A percentile compares a stretch with the other conserved stretches of the same genome.
Conservation (phyloP, 1,140 invertebrate species). For the Drosophila micromelanica region DNA sequence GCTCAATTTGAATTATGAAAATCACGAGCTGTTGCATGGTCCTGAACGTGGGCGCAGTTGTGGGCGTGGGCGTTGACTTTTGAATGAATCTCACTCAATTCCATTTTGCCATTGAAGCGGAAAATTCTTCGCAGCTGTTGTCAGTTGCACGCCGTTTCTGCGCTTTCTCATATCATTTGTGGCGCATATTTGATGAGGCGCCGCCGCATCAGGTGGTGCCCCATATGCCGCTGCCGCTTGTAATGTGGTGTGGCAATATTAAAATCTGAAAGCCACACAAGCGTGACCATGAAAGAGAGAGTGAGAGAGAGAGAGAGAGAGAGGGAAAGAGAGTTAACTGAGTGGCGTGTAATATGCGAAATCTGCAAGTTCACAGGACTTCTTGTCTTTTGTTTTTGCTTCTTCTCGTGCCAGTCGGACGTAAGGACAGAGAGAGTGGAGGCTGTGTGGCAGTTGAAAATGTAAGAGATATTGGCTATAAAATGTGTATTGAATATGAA, state of each 20-base stretch:
- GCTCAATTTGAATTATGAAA: constrained; percentile 83
- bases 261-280: constrained; percentile 45
- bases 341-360: constrained; percentile 25
- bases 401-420: not conserved
- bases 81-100: constrained; percentile 80
- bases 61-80: constrained; percentile 70
- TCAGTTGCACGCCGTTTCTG: constrained; percentile 46
- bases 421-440: not conserved
- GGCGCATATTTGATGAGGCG: constrained; percentile 48
- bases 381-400: not conserved
- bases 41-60: not conserved
- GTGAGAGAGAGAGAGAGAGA: constrained; percentile 31
- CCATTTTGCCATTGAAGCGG: constrained; percentile 72
- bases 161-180: constrained; percentile 40
- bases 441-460: not conserved
- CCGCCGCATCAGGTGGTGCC: constrained; percentile 32
- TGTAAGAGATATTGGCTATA: not conserved
- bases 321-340: constrained; percentile 29
- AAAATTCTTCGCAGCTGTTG: constrained; percentile 70
- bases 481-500: not conserved
- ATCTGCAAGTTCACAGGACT: constrained; percentile 31
- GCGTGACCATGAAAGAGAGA: constrained; percentile 37
- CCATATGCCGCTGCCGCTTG: constrained; percentile 25
- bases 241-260: constrained; percentile 46
- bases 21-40: constrained; percentile 54